A percentile compares a stretch with the other conserved stretches of the same genome.
Conservation (phyloP, 1,140 invertebrate species). For the Pseudachorutes palmiensis region DNA sequence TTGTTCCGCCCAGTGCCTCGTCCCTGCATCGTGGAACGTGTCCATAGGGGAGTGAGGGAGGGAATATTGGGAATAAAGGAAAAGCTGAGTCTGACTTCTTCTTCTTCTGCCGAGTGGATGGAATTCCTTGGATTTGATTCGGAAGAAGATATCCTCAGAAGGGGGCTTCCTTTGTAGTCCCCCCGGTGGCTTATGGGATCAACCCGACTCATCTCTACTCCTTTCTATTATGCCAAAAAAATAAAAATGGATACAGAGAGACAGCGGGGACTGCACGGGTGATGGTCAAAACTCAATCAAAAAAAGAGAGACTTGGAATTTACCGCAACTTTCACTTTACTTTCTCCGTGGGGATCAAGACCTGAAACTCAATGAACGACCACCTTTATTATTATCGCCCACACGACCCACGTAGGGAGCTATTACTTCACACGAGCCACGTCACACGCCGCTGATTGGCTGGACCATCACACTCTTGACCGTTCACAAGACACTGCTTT, state of each 20-base stretch:
- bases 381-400: not conserved
- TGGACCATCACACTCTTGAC: too few species aligned
- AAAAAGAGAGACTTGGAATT: not conserved
- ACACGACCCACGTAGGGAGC: too few species aligned
- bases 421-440: too few species aligned
- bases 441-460: too few species aligned
- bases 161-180: not conserved
- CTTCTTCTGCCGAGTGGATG: not conserved
- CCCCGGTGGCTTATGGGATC: constrained; percentile 1
- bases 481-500: too few species aligned
- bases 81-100: not conserved
- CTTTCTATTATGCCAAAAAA: not conserved
- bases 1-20: not conserved
- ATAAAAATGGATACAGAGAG: not conserved
- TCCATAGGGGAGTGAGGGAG: not conserved
- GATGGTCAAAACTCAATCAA: constrained; percentile 8
- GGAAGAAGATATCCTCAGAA: constrained; percentile 1
- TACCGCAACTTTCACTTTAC: not conserved
- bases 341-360: not conserved
- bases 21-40: too few species aligned
- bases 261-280: not conserved
- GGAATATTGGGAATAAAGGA: constrained; percentile 6
- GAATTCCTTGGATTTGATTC: constrained; percentile 4
- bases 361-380: not conserved
- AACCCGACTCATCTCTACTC: not conserved